phyloP scores from a whole-genome alignment of 2,888 invertebrate species.

The Nebria brevicollis region DNA sequence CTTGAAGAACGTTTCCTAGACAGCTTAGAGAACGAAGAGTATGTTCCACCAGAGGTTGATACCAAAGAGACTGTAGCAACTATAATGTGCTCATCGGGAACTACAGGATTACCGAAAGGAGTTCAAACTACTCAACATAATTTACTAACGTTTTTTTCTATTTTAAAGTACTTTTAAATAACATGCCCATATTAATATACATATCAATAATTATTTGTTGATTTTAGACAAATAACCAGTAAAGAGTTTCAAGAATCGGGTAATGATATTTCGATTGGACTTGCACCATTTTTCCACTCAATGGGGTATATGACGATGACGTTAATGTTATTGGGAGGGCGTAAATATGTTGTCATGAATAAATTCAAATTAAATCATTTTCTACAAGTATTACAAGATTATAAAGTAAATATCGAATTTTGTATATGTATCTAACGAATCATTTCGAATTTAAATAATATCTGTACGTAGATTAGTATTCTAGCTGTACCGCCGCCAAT shows the following conservation, averaged over 20 bases:
- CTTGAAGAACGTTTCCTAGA: slow-evolving; percentile 34
- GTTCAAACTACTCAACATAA: slow-evolving; percentile 70
- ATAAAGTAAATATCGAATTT: slow-evolving; percentile 62
- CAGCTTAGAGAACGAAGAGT: slow-evolving; percentile 52
- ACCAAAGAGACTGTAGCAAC: slow-evolving; percentile 67
- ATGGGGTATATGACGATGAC: slow-evolving; percentile 78
- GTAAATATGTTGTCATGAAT: slow-evolving; percentile 67
- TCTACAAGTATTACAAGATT: slow-evolving; percentile 75
- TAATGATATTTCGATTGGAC: slow-evolving; percentile 65
- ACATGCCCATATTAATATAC: neutral
- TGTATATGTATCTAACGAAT: neutral
- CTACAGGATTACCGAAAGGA: slow-evolving; percentile 72
- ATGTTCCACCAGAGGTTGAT: slow-evolving; percentile 61
- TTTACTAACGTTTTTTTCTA: slow-evolving; percentile 54
- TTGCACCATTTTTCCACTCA: slow-evolving; percentile 87
- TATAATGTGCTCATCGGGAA: slow-evolving; percentile 74
- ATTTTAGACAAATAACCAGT: slow-evolving; percentile 29
- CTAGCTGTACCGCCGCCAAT: slow-evolving; percentile 81
- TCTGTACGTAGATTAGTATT: slow-evolving; percentile 53
- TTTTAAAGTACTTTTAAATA: slow-evolving; percentile 28
- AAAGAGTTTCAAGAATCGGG: slow-evolving; percentile 53
- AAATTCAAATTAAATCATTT: slow-evolving; percentile 81
- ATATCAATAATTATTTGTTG: slow-evolving; percentile 51
- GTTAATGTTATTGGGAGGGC: slow-evolving; percentile 67
- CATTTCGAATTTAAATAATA: neutral